phyloP scores from a whole-genome alignment of 2,888 invertebrate genomes.

The Phoenoteleia sp. region DNA sequence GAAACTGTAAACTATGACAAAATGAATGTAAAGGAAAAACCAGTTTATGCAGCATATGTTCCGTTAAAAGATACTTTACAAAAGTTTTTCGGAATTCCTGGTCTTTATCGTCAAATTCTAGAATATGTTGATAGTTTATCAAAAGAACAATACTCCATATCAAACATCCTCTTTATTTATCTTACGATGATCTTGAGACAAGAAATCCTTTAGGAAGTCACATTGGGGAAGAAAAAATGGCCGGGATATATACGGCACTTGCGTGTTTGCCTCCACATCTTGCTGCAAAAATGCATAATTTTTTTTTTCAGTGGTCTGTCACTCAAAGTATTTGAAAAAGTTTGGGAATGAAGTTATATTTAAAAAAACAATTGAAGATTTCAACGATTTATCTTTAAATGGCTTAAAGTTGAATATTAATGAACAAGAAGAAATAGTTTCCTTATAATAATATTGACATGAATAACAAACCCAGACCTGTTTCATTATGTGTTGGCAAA shows the following conservation, averaged over 20 bases:
- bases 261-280: conserved; percentile 34
- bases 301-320: conserved; percentile 14
- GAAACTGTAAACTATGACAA: conserved; percentile 5
- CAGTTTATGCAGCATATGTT: conserved; percentile 54
- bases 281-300: conserved; percentile 23
- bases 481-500: background rate
- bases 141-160: background rate
- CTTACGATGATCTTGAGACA: conserved; percentile 37
- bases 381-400: conserved; percentile 15
- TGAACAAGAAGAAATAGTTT: background rate
- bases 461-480: conserved; percentile 17
- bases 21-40: conserved; percentile 28
- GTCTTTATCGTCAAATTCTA: conserved; percentile 10
- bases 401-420: conserved; percentile 9
- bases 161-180: conserved; percentile 22
- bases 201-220: conserved; percentile 32
- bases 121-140: conserved; percentile 15
- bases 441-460: conserved; percentile 13
- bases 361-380: conserved; percentile 8
- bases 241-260: background rate
- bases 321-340: conserved; percentile 31
- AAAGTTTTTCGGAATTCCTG: background rate
- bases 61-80: conserved; percentile 40
- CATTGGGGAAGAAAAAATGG: conserved; percentile 39
- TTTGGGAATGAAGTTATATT: conserved; percentile 41